Evolutionary conservation across 2,797 vertebrate species (phyloP), one percentile per base, ranked within the genome.

Genomic region (Sarcophilus harrisii): DNA sequence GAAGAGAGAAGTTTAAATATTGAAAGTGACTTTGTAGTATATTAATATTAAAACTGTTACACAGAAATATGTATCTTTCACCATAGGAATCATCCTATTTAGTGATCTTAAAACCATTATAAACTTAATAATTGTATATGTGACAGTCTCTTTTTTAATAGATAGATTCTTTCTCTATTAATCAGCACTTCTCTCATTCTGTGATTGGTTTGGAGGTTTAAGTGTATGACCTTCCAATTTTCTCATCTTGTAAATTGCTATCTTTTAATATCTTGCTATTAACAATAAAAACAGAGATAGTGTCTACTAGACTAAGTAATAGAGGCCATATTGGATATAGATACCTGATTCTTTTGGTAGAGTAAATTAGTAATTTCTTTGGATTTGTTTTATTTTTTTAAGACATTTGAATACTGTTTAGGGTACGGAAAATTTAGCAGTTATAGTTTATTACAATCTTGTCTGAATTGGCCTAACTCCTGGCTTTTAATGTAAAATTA

Each of bases 221-320:
- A 16, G 55, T 91, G 0, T 95, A 38, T 3, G 92, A 58, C n/a
- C 94, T 96, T 90, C 95, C 94, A 95, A 96, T 96, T 97, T 96
- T 97, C 60, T 97, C 90, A 91, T 96, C 32, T 90, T 91, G 11
- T 94, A 95, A 94, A 96, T 95, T 93, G 92, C 92, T 29, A 24
- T 94, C 92, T 90, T 92, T 97, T 97, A 97, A 91, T 95, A 92
- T 95, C 92, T 96, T 98, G 91, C 90, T 94, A 45, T 95, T 94
- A 91, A 10, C 29, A 93, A 93, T 91, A 96, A 93, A 92, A 96
- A 95, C 93, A 52, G 81, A 14, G 45, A 91, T 90, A 89, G 57
- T 58, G 87, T 90, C 27, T 16, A 62, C 95, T 62, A 5, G 29
- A 66, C 94, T 60, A 91, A 55, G 30, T 94, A 58, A 52, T 95